A percentile compares a stretch with the other conserved stretches of the same genome.
Evolutionary conservation across 2,113 vertebrate species (phyloP).

Genomic region (Actenoides hombroni): DNA sequence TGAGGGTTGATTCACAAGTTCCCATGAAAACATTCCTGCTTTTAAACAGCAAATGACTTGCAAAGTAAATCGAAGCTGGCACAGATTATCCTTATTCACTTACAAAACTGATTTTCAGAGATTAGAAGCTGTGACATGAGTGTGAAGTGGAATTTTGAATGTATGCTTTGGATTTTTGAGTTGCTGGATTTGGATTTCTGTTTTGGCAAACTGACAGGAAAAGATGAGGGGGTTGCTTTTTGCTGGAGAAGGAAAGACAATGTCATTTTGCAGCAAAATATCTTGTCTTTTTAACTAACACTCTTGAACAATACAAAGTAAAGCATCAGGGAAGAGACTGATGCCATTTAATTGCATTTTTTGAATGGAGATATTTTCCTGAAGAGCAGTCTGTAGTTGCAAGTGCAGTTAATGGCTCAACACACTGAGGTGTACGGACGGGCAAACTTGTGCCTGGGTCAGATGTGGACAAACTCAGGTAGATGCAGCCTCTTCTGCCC

Average conservation of each 20-base stretch:
- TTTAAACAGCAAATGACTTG: neutral
- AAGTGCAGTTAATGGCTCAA: neutral
- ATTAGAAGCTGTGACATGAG: neutral
- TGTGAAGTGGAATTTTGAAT: neutral
- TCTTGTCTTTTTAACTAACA: neutral
- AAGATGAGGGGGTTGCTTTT: neutral
- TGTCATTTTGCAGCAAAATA: neutral
- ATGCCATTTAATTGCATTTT: neutral
- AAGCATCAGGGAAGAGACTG: neutral
- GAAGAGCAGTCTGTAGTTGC: neutral
- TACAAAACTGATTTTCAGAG: neutral
- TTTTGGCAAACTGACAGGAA: neutral
- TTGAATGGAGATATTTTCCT: neutral
- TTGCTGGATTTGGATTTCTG: neutral
- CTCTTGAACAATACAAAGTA: neutral
- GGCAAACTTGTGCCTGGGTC: accelerated
- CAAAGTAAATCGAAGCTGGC: neutral
- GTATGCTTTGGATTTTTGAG: neutral
- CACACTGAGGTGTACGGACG: accelerated
- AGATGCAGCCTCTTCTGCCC: neutral
- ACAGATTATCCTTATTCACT: neutral
- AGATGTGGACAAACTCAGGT: neutral
- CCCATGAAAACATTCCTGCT: neutral
- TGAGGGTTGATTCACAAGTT: neutral
- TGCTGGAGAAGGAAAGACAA: neutral